Evolutionary conservation across 2,113 vertebrate genomes (phyloP), one percentile per base, ranked within the genome.

Genomic region (Stercorarius parasiticus): DNA sequence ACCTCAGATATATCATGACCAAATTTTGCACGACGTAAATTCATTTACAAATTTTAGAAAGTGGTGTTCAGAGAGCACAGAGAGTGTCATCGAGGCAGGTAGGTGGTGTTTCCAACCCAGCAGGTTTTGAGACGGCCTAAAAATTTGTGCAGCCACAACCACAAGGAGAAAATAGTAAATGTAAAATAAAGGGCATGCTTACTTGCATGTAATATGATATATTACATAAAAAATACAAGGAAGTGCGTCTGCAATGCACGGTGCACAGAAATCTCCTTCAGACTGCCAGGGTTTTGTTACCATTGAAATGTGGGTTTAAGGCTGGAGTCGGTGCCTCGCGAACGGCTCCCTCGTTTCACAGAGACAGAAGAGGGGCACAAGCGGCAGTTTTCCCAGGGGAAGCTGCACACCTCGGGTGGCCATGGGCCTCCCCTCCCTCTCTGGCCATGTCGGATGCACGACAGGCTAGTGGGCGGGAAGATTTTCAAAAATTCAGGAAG

Each of bases 371-470:
- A 49, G 67, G 58, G 59, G 49, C n/a, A 34, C 14, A 8, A 42
- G 67, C 15, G 6, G 26, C 36, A 11, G 30, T 17, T 66, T 43
- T 26, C 20, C 40, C 11, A 0, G 13, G 30, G 49, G 56, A 23
- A 25, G 77, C 43, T 16, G 34, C 67, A 7, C 8, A 4, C 6
- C 15, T 10, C 13, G 15, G 29, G 7, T 38, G 49, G 32, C 32
- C 17, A 3, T 2, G 6, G 36, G 62, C 38, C 0, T 34, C 59
- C 50, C 38, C 42, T 18, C 71, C 34, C 15, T 42, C 62, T 13
- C 34, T 6, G 3, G 58, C 16, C 3, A 2, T 5, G 50, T 5
- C 1, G 4, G 34, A 3, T 23, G 23, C 1, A 2, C 1, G 0
- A 43, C 71, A 53, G 22, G 23, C 50, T 64, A 65, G 30, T 5